Evolutionary conservation across 2,888 invertebrate genomes (phyloP).

Genomic region (Cetonia aurata): DNA sequence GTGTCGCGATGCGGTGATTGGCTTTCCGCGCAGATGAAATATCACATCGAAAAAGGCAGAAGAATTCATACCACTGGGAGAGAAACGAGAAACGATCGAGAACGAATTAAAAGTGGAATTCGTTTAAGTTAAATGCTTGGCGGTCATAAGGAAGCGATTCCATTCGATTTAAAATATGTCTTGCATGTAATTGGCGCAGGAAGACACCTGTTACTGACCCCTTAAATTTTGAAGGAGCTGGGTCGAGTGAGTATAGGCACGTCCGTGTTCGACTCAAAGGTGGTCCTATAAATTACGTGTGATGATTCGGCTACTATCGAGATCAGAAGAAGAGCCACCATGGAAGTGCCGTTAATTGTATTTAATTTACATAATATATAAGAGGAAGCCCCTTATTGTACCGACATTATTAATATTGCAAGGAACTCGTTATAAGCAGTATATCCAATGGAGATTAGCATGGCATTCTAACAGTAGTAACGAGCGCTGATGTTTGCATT

Average conservation of each 20-base stretch:
- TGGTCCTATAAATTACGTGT: slow-evolving; percentile 35
- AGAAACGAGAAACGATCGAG: background rate
- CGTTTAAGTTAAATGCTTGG: slow-evolving; percentile 2
- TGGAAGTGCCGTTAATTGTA: slow-evolving; percentile 22
- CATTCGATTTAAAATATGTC: slow-evolving; percentile 16
- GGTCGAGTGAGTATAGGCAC: background rate
- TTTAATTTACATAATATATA: slow-evolving; percentile 30
- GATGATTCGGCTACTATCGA: slow-evolving; percentile 33
- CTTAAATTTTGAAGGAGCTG: slow-evolving; percentile 17
- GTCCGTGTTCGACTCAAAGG: background rate
- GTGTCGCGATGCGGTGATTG: background rate
- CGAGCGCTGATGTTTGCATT: background rate
- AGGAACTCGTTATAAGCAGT: background rate
- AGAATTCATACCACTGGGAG: slow-evolving; percentile 18
- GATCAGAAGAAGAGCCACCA: slow-evolving; percentile 17
- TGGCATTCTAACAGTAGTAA: background rate
- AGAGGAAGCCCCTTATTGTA: slow-evolving; percentile 10
- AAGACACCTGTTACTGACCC: slow-evolving; percentile 21
- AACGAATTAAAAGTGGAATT: slow-evolving; percentile 8
- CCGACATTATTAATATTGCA: background rate
- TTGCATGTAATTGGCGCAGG: slow-evolving; percentile 20
- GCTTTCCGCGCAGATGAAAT: background rate
- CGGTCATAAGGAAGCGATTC: background rate
- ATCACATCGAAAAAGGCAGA: background rate
- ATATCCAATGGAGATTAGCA: background rate